These are phyloP conservation scores for Bufo gargarizans DNA, from an alignment of 2,113 vertebrate genomes.

Conservation along the genomic window DNA sequence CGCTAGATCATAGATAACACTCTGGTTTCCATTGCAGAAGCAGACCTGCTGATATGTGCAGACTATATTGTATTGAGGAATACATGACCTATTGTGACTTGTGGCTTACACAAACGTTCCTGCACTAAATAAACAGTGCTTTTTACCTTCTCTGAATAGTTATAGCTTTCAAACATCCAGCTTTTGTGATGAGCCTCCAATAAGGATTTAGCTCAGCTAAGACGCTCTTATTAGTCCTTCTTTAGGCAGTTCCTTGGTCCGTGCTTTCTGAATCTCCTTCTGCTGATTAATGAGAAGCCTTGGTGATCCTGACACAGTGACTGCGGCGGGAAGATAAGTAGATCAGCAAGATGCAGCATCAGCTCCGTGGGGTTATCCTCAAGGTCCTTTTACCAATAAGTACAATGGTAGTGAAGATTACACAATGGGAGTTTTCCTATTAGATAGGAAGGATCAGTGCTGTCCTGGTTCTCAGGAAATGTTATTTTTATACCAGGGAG, in stretches of 20 bases:
- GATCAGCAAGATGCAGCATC: neutral
- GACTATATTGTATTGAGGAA: neutral
- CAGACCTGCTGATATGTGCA: neutral
- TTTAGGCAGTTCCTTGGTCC: neutral
- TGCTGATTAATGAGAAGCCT: slow-evolving; percentile 1
- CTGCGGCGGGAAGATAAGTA: slow-evolving; percentile 16
- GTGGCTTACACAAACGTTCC: neutral
- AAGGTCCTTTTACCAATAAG: neutral
- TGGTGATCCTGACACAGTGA: neutral
- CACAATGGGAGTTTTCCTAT: neutral
- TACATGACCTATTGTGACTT: neutral
- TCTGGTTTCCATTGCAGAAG: neutral
- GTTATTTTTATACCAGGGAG: neutral
- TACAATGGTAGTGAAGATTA: neutral
- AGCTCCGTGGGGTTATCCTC: neutral
- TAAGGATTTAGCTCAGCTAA: neutral
- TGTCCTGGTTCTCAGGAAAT: neutral
- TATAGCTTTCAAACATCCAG: neutral
- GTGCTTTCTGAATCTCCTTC: neutral
- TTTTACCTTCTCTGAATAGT: slow-evolving; percentile 24
- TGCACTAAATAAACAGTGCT: slow-evolving; percentile 1
- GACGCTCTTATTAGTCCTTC: too few relatives aligned
- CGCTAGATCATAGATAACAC: neutral
- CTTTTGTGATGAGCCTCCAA: neutral
- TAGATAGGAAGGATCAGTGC: neutral